phyloP scores from a whole-genome alignment of 2,888 invertebrate genomes.

The Sinhomidia bicolor region DNA sequence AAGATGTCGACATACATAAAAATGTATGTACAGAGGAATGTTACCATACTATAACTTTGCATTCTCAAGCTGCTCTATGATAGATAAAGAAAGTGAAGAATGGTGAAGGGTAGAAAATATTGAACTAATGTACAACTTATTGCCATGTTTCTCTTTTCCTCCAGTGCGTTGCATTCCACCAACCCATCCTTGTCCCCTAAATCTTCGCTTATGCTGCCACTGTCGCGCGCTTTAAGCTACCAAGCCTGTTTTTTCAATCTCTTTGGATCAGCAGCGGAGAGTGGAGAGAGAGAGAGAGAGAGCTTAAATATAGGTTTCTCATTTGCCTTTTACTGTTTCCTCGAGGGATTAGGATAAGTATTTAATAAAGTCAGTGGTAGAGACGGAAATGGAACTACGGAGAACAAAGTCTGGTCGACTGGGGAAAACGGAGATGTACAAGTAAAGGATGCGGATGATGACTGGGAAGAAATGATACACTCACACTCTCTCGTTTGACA shows the following conservation, averaged over 20 bases:
- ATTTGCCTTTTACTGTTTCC: neutral
- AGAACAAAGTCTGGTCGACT: neutral
- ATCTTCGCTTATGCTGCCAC: neutral
- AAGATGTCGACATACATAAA: too few relatives aligned
- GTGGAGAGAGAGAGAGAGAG: neutral
- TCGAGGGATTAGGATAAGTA: constrained; percentile 54
- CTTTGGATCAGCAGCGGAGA: neutral
- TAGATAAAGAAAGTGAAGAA: neutral
- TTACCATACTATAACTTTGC: too few relatives aligned
- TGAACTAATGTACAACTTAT: constrained; percentile 10
- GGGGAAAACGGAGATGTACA: neutral
- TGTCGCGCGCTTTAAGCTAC: neutral
- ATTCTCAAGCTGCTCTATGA: neutral
- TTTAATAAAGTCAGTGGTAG: constrained; percentile 54
- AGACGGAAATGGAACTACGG: neutral
- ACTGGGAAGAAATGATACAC: neutral
- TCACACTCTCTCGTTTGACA: constrained; percentile 26
- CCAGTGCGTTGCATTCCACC: constrained; percentile 48
- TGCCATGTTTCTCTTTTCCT: neutral
- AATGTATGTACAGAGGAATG: too few relatives aligned
- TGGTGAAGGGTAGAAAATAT: constrained; percentile 7
- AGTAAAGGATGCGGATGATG: neutral
- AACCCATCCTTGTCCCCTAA: constrained; percentile 55
- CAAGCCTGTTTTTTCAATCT: neutral
- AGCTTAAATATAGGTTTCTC: neutral